Evolutionary conservation across 1,140 invertebrate genomes (phyloP), one percentile per base, ranked within the genome.

Genomic region (Micrasema minimum): DNA sequence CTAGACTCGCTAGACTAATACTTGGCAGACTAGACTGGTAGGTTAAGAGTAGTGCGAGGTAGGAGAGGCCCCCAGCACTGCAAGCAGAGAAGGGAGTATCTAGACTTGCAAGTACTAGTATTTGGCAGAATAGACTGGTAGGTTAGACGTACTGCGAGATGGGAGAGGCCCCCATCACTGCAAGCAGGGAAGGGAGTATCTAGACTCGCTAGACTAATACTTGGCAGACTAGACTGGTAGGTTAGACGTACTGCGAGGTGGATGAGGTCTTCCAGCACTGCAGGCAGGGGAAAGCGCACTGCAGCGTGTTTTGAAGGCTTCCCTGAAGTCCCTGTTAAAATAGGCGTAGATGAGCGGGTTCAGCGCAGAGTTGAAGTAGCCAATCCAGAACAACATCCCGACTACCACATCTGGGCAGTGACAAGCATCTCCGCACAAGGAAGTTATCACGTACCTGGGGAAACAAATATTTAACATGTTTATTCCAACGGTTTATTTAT

Each of bases 281-380:
- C 59, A 85, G 90, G 77, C 91, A 93, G 26, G 91, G 91, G 72
- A 95, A 87, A 3, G 91, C 90, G 80, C 92, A 94, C 79, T 93
- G 90, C 61, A 97, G 85, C 16, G 95, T 97, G 80, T 97, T 94
- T 95, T 96, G 83, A 99, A 99, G 20, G 97, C 96, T 80, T 96
- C 93, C 80, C 96, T 88, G 83, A 99, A 99, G 82, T 99, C 97
- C 22, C 96, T 88, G 83, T 99, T 99, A 86, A 98, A 99, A 83
- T 98, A 99, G 71, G 96, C 96, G 85, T 99, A 99, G 77, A 98
- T 98, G 66, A 98, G 86, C 0, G 96, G 96, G 83, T 99, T 99
- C 22, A 98, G 87, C 23, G 95, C 95, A n/a, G 96, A 98, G 84
- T 99, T 99, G 85, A 97, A 95, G 84, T 93, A 93, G 38, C 92